Evolutionary conservation across 1,140 invertebrate genomes (phyloP), one percentile per base, ranked within the genome.

Genomic region (Cephus cinctus): DNA sequence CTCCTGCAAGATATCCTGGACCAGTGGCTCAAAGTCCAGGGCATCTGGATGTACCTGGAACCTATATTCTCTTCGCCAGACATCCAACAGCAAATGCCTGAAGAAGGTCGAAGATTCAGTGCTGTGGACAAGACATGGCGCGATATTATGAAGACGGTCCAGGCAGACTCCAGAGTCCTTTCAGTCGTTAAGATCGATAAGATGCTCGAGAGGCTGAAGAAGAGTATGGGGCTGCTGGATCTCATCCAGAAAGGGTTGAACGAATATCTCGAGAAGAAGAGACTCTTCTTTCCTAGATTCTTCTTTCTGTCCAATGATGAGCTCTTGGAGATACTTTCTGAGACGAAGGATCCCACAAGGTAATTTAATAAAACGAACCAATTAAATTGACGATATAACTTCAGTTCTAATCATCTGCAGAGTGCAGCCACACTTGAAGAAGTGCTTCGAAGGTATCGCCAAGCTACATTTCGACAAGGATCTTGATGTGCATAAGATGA

Each of bases 241-340:
- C 75, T 93, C 32, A 96, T 98, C 49, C 92, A 95, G 63, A 87
- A 90, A 71, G 95, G 94, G 19, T 76, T 98, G 11, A 97, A 98
- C 70, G 91, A 91, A 38, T 98, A 98, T 68, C 76, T 98, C 52
- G 96, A 98, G 73, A 97, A 95, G 81, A 98, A 98, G 67, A 81
- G 96, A 18, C 78, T 98, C 0, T 96, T 85, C 64, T 98, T 98
- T 78, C 93, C 96, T 0, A 80, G 94, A 43, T 98, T 98, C 79
- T 98, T 98, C 83, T 98, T 98, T 77, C 77, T 98, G 15, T 98
- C 96, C 3, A 98, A 98, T 73, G 95, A 98, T 68, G 96, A 98
- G 71, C 70, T 98, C 15, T 77, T 98, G 21, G 96, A 98, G 76
- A 98, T 98, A 59, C 75, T 98, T 6, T 97, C 95, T 0, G 94